A percentile compares a stretch with the other conserved stretches of the same genome.
phyloP scores from a whole-genome alignment of 2,888 invertebrate genomes.

The Tinea trinotella region DNA sequence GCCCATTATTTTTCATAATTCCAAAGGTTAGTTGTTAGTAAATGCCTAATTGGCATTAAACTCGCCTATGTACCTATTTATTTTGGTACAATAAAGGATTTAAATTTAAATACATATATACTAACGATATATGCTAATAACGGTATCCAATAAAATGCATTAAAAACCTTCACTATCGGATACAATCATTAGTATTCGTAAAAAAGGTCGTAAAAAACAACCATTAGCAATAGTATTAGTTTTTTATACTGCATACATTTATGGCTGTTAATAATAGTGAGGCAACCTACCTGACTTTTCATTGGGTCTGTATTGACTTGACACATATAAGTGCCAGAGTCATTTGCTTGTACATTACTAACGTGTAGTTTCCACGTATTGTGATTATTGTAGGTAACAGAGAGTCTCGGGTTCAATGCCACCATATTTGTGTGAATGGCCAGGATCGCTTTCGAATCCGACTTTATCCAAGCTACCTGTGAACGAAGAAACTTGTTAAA shows the following conservation, averaged over 20 bases:
- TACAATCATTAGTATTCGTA: background rate
- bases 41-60: too few species aligned
- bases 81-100: too few species aligned
- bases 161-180: background rate
- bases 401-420: constrained; percentile 87
- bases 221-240: background rate
- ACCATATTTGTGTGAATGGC: constrained; percentile 93
- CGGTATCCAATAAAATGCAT: background rate
- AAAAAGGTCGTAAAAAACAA: background rate
- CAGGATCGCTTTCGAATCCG: constrained; percentile 89
- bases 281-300: constrained; percentile 80
- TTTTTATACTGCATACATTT: background rate
- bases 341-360: constrained; percentile 90
- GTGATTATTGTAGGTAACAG: constrained; percentile 93
- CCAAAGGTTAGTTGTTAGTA: too few species aligned
- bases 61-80: too few species aligned
- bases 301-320: constrained; percentile 94
- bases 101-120: too few species aligned
- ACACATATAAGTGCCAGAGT: constrained; percentile 95
- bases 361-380: constrained; percentile 95
- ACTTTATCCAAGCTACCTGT: constrained; percentile 94
- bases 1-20: too few species aligned
- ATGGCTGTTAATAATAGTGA: background rate
- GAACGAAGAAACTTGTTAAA: constrained; percentile 18
- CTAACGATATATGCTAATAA: too few species aligned